Evolutionary conservation across 2,797 vertebrate genomes (phyloP).

Genomic region (Poeciliopsis paucimaculata): DNA sequence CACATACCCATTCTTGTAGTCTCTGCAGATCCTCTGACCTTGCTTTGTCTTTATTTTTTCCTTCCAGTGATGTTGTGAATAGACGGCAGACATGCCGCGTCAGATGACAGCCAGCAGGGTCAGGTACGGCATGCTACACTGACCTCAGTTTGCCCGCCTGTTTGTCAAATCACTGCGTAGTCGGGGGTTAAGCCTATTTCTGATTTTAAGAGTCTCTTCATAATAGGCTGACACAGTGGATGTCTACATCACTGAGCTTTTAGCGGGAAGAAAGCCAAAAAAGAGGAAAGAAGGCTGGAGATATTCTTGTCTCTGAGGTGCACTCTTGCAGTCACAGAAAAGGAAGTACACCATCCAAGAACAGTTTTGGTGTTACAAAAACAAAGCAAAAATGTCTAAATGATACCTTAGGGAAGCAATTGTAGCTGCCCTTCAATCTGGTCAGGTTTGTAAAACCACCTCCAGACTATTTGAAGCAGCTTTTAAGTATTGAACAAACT

Average conservation of each 20-base stretch:
- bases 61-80: conserved; percentile 51
- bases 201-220: conserved; percentile 43
- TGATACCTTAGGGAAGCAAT: neutral
- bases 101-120: conserved; percentile 61
- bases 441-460: neutral
- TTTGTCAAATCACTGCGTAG: conserved; percentile 64
- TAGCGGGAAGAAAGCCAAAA: conserved; percentile 24
- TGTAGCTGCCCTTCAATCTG: neutral
- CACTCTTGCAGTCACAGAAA: conserved; percentile 3
- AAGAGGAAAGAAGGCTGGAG: conserved; percentile 20
- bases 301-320: conserved; percentile 48
- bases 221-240: conserved; percentile 28
- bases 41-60: conserved; percentile 8
- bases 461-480: neutral
- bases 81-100: conserved; percentile 40
- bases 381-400: neutral
- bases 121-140: conserved; percentile 62
- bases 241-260: conserved; percentile 23
- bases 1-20: conserved; percentile 3
- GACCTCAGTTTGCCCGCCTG: conserved; percentile 50
- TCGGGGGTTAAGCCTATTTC: conserved; percentile 61
- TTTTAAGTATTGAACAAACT: neutral
- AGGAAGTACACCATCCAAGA: neutral
- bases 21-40: conserved; percentile 35
- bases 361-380: neutral